Conservation (phyloP, 2,888 invertebrate species). For the Pycnomerus fuliginosus region DNA sequence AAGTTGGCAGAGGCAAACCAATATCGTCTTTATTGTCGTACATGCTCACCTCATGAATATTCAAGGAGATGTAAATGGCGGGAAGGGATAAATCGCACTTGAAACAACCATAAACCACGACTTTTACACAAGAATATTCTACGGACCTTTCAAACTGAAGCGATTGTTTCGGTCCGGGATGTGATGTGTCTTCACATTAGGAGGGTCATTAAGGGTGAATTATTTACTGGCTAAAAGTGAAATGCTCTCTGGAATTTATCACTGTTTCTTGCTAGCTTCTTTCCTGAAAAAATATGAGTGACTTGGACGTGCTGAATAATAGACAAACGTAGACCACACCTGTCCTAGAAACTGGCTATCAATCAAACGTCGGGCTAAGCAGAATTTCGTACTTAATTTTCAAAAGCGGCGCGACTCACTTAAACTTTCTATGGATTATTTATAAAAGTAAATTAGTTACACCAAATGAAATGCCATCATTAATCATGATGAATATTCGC, state of each 20-base stretch:
- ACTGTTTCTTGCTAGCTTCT: conserved; percentile 7
- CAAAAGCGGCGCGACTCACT: no score
- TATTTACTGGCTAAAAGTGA: conserved; percentile 11
- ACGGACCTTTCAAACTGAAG: conserved; percentile 4
- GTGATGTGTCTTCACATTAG: conserved; percentile 15
- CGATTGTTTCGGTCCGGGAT: conserved; percentile 10
- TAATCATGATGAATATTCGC: conserved; percentile 8
- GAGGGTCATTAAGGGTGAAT: conserved; percentile 18
- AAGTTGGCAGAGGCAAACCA: conserved; percentile 5
- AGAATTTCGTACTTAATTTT: no score
- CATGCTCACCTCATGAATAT: conserved; percentile 27
- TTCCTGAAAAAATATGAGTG: conserved; percentile 11
- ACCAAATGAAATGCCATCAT: conserved; percentile 11
- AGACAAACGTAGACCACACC: no score
- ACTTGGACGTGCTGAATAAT: no score
- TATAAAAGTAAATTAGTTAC: conserved; percentile 14
- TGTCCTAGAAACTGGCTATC: no score
- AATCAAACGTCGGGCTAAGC: no score
- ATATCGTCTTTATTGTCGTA: conserved; percentile 6
- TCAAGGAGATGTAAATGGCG: conserved; percentile 26
- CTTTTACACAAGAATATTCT: conserved; percentile 14
- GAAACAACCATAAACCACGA: conserved; percentile 23
- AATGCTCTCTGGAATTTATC: conserved; percentile 14
- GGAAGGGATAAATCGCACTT: conserved; percentile 24
- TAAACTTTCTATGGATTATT: conserved; percentile 2